Evolutionary conservation across 2,113 vertebrate genomes (phyloP).

Genomic region (Rhynchomys soricoides): DNA sequence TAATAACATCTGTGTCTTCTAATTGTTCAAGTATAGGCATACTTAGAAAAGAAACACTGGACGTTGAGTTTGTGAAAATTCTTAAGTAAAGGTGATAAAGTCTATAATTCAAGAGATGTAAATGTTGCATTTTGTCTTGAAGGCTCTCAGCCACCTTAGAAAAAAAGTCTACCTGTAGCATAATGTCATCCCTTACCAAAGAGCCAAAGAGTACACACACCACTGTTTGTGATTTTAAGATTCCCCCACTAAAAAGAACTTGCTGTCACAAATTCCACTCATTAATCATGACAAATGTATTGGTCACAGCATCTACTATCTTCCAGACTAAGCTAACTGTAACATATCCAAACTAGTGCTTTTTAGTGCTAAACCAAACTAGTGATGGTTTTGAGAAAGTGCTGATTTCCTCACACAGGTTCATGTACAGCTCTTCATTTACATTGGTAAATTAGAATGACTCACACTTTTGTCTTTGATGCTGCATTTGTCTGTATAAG

Average conservation of each 20-base stretch:
- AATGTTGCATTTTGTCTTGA: conserved; percentile 11
- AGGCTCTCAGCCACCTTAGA: not conserved
- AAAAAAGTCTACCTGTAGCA: not conserved
- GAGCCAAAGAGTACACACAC: not conserved
- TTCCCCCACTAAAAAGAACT: not conserved
- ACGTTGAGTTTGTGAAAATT: conserved; percentile 45
- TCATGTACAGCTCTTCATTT: not conserved
- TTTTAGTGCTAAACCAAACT: not conserved
- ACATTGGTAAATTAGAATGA: not conserved
- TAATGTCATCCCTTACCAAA: conserved; percentile 14
- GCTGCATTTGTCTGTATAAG: not conserved
- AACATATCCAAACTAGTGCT: not conserved
- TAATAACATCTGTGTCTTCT: conserved; percentile 18
- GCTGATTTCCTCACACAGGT: not conserved
- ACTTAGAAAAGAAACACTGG: not conserved
- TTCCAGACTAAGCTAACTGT: not conserved
- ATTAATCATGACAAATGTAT: not conserved
- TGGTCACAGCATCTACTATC: not conserved
- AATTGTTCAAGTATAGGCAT: not conserved
- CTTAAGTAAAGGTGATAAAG: conserved; percentile 11
- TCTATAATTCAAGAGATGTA: not conserved
- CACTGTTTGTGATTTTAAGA: conserved; percentile 42
- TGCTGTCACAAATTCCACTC: not conserved
- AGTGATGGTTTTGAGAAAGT: conserved; percentile 38
- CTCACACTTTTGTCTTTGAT: not conserved